Percentiles rank a stretch among this genome's conserved stretches.
Evolutionary conservation across 2,888 invertebrate species (phyloP).

Genomic region (Cryptosula pallasiana): DNA sequence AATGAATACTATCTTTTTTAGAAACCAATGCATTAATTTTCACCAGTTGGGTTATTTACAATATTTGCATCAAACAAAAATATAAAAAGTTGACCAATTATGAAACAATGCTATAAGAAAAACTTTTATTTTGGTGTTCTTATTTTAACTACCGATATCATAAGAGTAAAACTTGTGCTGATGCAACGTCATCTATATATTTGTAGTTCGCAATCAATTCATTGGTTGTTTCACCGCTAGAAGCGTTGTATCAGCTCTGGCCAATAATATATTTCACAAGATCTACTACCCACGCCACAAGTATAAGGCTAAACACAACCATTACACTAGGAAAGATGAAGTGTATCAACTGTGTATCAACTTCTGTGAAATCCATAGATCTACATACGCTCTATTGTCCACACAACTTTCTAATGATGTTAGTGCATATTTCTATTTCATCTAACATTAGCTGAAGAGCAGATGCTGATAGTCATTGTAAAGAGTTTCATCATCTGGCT

Average conservation of each 20-base stretch:
- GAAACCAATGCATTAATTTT: too few species aligned
- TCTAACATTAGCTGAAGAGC: background rate
- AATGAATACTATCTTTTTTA: too few species aligned
- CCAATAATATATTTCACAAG: background rate
- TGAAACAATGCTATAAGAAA: background rate
- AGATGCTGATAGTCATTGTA: too few species aligned
- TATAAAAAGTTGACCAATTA: background rate
- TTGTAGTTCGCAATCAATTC: background rate
- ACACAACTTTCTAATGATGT: background rate
- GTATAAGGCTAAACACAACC: background rate
- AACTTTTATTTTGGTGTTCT: too few species aligned
- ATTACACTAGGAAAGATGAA: background rate
- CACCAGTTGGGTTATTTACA: background rate
- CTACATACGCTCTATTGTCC: background rate
- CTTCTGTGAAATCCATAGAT: background rate
- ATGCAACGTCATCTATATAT: too few species aligned
- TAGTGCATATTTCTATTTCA: background rate
- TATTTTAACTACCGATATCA: too few species aligned
- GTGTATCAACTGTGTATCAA: background rate
- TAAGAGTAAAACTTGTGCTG: too few species aligned
- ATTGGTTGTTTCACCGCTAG: background rate
- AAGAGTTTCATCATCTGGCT: too few species aligned
- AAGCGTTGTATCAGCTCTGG: background rate
- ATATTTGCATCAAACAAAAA: background rate
- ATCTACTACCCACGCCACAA: background rate